Evolutionary conservation across 2,888 invertebrate species (phyloP).

Genomic region (Sinohyriopsis cumingii): DNA sequence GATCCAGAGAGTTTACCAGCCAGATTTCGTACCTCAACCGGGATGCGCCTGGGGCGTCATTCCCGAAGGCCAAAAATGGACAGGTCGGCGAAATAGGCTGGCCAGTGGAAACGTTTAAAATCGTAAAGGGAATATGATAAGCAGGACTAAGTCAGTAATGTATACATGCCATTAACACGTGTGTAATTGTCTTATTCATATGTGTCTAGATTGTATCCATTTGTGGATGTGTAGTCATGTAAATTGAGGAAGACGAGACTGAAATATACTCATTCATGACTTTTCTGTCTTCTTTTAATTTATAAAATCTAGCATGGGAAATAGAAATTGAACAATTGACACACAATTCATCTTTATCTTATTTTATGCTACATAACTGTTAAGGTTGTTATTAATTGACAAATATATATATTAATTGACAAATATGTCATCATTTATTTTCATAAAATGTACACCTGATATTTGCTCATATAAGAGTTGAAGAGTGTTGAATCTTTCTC

Average conservation of each 20-base stretch:
- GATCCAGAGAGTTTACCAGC: constrained; percentile 54
- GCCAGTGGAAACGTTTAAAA: constrained; percentile 50
- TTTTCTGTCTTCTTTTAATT: no score
- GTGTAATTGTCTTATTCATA: no score
- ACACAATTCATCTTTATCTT: no score
- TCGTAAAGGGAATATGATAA: constrained; percentile 52
- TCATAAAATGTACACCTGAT: background rate
- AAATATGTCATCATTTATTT: background rate
- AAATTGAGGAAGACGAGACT: no score
- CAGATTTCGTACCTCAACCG: constrained; percentile 55
- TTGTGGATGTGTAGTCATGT: no score
- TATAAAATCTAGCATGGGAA: background rate
- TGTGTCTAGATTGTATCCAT: no score
- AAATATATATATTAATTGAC: background rate
- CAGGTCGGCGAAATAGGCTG: constrained; percentile 63
- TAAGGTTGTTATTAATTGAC: background rate
- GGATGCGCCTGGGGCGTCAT: constrained; percentile 46
- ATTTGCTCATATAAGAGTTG: background rate
- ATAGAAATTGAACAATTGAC: no score
- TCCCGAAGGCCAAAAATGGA: constrained; percentile 59
- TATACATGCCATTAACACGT: no score
- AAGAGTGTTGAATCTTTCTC: no score
- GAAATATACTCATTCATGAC: no score
- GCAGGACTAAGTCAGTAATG: background rate
- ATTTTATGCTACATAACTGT: no score